phyloP scores from a whole-genome alignment of 2,888 invertebrate genomes.

The Unio pictorum region DNA sequence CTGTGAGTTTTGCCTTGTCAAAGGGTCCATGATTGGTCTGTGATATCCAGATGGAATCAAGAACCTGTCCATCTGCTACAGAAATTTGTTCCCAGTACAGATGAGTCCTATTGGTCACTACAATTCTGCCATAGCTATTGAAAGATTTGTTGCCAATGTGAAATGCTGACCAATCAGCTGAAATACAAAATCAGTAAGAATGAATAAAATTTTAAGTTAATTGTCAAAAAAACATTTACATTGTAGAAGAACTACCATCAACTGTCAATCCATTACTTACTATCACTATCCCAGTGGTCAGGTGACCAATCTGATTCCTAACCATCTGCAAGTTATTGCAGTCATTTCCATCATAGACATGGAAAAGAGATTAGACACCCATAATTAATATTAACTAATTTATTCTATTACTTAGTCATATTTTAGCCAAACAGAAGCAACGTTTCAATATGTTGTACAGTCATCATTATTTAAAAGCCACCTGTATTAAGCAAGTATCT shows the following conservation, averaged over 20 bases:
- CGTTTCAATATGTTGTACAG: too few relatives aligned
- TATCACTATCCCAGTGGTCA: too few relatives aligned
- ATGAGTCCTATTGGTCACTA: conserved; percentile 46
- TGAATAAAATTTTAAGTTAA: neutral
- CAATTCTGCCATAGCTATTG: conserved; percentile 50
- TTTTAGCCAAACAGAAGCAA: too few relatives aligned
- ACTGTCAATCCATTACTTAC: too few relatives aligned
- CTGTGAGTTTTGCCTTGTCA: conserved; percentile 21
- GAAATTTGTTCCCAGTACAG: conserved; percentile 51
- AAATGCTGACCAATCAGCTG: conserved; percentile 54
- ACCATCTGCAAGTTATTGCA: too few relatives aligned
- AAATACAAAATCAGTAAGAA: conserved; percentile 5
- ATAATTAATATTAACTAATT: too few relatives aligned
- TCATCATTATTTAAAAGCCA: too few relatives aligned
- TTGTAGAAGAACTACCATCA: neutral
- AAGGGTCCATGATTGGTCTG: conserved; percentile 55
- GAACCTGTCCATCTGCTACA: conserved; percentile 21
- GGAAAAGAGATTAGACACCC: too few relatives aligned
- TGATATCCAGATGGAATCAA: conserved; percentile 52
- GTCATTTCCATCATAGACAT: too few relatives aligned
- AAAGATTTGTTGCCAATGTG: conserved; percentile 35
- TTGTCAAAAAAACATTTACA: neutral
- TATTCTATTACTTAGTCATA: too few relatives aligned
- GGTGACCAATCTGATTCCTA: too few relatives aligned
- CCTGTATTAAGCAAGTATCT: too few relatives aligned